Base-by-base conservation (phyloP, 2,888 invertebrate genomes). In the Cheiracanthium punctorium region DNA sequence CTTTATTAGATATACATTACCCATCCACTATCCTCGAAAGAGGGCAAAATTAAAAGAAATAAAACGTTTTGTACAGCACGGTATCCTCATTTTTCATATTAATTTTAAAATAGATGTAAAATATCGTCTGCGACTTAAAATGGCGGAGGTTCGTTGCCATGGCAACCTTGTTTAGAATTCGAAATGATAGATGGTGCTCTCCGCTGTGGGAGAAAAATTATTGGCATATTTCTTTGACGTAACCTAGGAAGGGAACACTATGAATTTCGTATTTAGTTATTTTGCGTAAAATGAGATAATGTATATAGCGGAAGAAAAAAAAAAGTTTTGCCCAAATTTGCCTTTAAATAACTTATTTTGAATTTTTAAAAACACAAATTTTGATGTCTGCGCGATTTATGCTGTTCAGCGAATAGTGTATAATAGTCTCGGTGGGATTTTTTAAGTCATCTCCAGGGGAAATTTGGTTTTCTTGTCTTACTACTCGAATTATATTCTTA, bases 191-290 rank as follows among this genome's bases (percentile, higher is more conserved):
- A 58, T 58, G 58, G 12, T 24, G 24, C 4, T 58, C 24, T 58
- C 24, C 20, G 24, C 17, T 58, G 20, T n/a, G 7, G 58, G 24
- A 58, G 58, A 24, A 58, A 2, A 58, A 24, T 58, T 58, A 58
- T 58, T 58, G 58, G 12, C 58, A 58, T 58, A 48, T 58, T 58
- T 58, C 17, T 24, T 58, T 58, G 43, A 48, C 43, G 43, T 17
- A 48, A 48, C 43, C 14, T 7, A 48, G 14, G 17, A 17, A 48
- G 14, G 17, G 43, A 48, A 48, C 17, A 17, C 10, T 48, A 48
- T 48, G 43, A 48, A 48, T 48, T 48, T 48, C 17, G 17, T 48
- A 48, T 48, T 48, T 17, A 48, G 43, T 48, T 48, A 17, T 17
- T 48, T 48, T 48, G 37, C 17, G 43, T 48, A 48, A 48, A 37